Base-by-base conservation (phyloP, 1,140 invertebrate genomes). In the Eciton burchellii region DNA sequence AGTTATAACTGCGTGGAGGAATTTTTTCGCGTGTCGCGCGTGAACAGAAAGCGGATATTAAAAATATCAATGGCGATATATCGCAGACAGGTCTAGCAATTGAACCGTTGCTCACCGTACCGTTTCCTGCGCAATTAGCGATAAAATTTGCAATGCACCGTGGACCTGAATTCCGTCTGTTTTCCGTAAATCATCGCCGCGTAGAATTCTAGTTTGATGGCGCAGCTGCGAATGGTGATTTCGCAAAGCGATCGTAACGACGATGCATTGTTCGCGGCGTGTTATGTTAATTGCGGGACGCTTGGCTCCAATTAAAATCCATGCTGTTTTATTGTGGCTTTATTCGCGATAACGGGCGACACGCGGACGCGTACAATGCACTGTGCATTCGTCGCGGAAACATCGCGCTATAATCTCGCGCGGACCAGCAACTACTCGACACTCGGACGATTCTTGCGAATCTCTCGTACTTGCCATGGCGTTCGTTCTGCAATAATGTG, bases 161-260 rank as follows among this genome's bases (percentile, higher is more conserved):
- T 47, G 59, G 35, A 54, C 35, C 26, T 57, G 49, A 77, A 77
- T 65, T 82, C 24, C 21, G 59, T 11, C 0, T 74, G 59, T 82
- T 72, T 82, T 77, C 72, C 81, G 81, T 65, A 59, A 63, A 65
- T 77, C 63, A 45, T 29, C 35, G 26, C 5, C 59, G 26, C 35
- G 57, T 54, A 29, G 56, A n/a, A 43, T 77, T 77, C 41, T 16
- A 35, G 24, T 65, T n/a, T 19, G 45, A 77, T 29, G 21, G 41
- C 45, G 43, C 21, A n/a, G 52, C 6, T 11, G 63, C 68, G 26
- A 59, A 72, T 24, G 45, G 19, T 19, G 43, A 72, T 73, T 81
- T 73, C 68, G 14, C 68, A 60, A 60, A 45, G 24, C 14, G 41
- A 41, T 54, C 21, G 63, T 79, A 68, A 26, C 35, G 21, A 68